Percentiles rank a stretch among this genome's conserved stretches.
Conservation (phyloP, 2,113 vertebrate genomes). For the Tragelaphus scriptus region DNA sequence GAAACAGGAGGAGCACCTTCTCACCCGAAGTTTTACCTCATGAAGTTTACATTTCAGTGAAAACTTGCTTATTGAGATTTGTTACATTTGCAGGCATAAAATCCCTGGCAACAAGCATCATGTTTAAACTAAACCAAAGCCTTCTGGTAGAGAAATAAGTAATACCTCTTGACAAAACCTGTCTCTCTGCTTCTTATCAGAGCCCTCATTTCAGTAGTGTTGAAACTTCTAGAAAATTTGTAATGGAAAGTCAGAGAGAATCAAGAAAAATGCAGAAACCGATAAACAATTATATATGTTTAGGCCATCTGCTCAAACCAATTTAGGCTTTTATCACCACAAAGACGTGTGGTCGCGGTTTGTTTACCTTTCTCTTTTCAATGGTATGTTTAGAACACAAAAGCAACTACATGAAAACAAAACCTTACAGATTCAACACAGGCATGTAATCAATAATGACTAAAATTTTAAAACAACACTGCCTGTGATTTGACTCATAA, state of each 20-base stretch:
- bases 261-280: background rate
- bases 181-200: slow-evolving; percentile 1
- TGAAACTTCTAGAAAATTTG: slow-evolving; percentile 33
- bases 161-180: background rate
- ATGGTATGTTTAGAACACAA: slow-evolving; percentile 9
- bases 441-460: background rate
- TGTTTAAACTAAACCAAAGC: slow-evolving; percentile 11
- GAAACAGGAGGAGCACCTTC: background rate
- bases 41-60: slow-evolving; percentile 2
- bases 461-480: background rate
- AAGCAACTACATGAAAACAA: background rate
- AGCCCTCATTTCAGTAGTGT: background rate
- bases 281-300: background rate
- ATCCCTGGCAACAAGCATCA: background rate
- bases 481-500: background rate
- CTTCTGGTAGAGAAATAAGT: background rate
- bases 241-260: background rate
- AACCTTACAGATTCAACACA: background rate
- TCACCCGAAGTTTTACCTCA: slow-evolving; percentile 22
- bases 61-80: slow-evolving; percentile 5
- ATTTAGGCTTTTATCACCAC: background rate
- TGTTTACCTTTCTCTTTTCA: background rate
- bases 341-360: background rate
- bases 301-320: slow-evolving; percentile 20
- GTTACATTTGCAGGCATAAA: slow-evolving; percentile 8